Base-by-base conservation (phyloP, 2,888 invertebrate species). In the Sphaerophoria taeniata region DNA sequence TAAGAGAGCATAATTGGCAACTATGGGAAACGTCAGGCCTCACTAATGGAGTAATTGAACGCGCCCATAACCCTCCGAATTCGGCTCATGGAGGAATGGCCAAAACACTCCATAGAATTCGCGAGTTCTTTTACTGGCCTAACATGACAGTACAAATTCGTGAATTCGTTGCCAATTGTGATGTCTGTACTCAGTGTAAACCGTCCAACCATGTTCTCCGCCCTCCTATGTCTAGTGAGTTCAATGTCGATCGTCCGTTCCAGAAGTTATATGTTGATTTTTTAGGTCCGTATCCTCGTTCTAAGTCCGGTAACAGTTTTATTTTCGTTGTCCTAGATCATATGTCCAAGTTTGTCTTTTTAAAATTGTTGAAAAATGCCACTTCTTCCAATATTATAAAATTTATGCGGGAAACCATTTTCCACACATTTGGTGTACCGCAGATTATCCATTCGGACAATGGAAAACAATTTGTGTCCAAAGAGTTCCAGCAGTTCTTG, bases 381-480 rank as follows among this genome's bases (percentile, higher is more conserved):
- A 71, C 58, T 24, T 16, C 47, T 1, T 34, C 12, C 0, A 47
- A 14, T 0, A 16, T 60, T 6, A 39, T 72, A 0, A 49, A 31
- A 14, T 39, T 36, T 1, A 14, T 67, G 6, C 4, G 36, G 3
- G 39, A 63, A 11, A 16, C 43, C 3, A 24, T 72, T 2, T 72
- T 60, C 3, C 12, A 71, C 6, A 31, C 49, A 33, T 71, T 58
- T 2, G 53, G 65, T 9, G 67, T 87, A 24, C 67, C 65, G 0
- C 3, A 56, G 5, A 53, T 87, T 0, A 61, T 87, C 4, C 39
- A 51, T 14, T 76, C 80, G 5, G 89, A 90, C 24, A 90, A 89
- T 80, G 89, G 89, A 0, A 60, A 67, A 6, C 89, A 89, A 65
- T 89, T 88, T 69, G n/a, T 67, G 4, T 39, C 87, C 0, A 87